Evolutionary conservation across 1,140 invertebrate species (phyloP), one percentile per base, ranked within the genome.

Genomic region (Zeugodacus cucurbitae): DNA sequence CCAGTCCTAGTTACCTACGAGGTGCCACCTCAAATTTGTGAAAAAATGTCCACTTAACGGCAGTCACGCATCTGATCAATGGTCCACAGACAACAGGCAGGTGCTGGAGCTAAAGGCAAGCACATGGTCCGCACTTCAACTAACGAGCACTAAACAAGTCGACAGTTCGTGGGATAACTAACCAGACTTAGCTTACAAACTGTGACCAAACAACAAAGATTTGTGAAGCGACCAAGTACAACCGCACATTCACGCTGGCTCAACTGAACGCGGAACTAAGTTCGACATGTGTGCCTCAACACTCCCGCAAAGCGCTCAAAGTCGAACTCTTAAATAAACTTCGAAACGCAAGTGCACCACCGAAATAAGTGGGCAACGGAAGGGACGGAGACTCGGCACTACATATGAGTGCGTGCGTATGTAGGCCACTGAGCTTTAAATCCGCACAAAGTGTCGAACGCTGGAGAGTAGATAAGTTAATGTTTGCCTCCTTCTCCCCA

Each of bases 261-360:
- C 64, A 67, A 34, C 8, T 2, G 58, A 41, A 74, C 14, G 34
- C 11, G 67, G 62, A 67, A 34, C 62, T 74, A 22, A 74, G 67
- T 37, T 62, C 67, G 22, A 34, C 32, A n/a, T n/a, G 34, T 62
- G 58, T 26, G 5, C 58, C 62, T 67, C 29, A 74, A 74, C 67
- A 22, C 67, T 8, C 34, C 2, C 20, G 32, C 32, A 20, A 74
- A 5, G 34, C 34, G 34, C 67, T 41, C 67, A 37, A 74, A 67
- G 26, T 74, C 67, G 17, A 37, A 37, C 20, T 74, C 67, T 74
- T 74, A 74, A 74, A 74, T 74, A n/a, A 74, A 74, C 34, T 74
- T 74, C 5, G 20, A 74, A 37, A 74, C 0, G 67, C 67, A 37
- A 22, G 67, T 74, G 34, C 32, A 74, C 67, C 41, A 37, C 32